phyloP scores from a whole-genome alignment of 2,797 vertebrate species.

The Acanthopagrus latus region DNA sequence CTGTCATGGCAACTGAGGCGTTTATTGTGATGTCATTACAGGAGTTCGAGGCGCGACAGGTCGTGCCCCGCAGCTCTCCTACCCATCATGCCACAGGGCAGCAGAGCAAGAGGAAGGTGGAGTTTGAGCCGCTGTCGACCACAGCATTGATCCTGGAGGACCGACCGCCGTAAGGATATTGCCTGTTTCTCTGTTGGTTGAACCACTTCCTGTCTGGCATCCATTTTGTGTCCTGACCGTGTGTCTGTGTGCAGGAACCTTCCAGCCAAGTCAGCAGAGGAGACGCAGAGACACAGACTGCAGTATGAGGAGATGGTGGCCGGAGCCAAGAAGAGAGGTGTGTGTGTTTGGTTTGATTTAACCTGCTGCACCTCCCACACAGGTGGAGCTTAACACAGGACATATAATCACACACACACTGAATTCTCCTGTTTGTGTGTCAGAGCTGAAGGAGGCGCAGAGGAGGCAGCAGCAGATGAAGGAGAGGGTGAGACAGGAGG shows the following conservation, averaged over 20 bases:
- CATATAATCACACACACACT: background rate
- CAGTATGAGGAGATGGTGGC: constrained; percentile 40
- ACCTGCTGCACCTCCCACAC: fast-evolving
- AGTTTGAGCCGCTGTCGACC: constrained; percentile 17
- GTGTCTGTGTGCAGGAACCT: constrained; percentile 24
- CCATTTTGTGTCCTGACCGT: background rate
- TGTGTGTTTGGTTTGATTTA: background rate
- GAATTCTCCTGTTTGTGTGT: background rate
- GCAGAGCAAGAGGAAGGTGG: constrained; percentile 3
- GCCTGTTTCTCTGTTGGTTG: background rate
- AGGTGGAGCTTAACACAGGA: background rate
- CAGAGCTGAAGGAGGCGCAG: constrained; percentile 34
- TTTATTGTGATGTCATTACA: constrained; percentile 5
- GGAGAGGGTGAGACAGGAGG: constrained; percentile 14
- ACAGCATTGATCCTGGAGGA: constrained; percentile 30
- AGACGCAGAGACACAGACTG: constrained; percentile 8
- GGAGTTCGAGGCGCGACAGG: constrained; percentile 29
- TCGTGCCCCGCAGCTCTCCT: background rate
- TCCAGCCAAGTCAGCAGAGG: constrained; percentile 15
- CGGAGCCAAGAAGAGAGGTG: constrained; percentile 19
- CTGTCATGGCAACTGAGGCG: background rate
- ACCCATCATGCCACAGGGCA: constrained; percentile 24
- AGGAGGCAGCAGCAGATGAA: constrained; percentile 12
- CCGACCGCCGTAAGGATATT: constrained; percentile 9
- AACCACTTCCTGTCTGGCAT: background rate